phyloP scores from a whole-genome alignment of 1,140 invertebrate species.

The Brachionus rotundiformis region DNA sequence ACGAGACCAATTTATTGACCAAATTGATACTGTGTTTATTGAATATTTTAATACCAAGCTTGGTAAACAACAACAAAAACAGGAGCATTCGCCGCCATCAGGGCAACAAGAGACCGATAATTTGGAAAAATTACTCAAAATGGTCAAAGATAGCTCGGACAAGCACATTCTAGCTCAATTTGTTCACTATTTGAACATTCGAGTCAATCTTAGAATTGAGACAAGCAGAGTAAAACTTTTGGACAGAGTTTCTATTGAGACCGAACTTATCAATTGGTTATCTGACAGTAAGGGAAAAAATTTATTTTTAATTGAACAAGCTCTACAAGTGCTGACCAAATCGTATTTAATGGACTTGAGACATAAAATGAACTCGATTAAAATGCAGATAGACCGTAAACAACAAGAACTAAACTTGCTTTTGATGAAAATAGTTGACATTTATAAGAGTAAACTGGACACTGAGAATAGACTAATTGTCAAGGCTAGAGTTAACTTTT shows the following conservation, averaged over 20 bases:
- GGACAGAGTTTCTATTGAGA: not conserved
- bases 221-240: not conserved
- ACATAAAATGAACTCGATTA: not conserved
- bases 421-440: not conserved
- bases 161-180: not conserved
- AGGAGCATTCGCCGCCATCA: too few relatives aligned
- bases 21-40: not conserved
- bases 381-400: not conserved
- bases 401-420: not conserved
- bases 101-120: too few relatives aligned
- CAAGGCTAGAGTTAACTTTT: conserved; percentile 16
- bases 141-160: not conserved
- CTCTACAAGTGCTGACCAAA: not conserved
- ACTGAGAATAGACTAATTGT: not conserved
- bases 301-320: not conserved
- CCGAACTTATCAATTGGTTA: not conserved
- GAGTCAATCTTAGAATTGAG: not conserved
- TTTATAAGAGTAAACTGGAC: conserved; percentile 33
- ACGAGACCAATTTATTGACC: conserved; percentile 8
- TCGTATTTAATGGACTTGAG: not conserved
- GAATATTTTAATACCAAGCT: too few relatives aligned
- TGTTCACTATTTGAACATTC: conserved; percentile 8
- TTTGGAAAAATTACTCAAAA: not conserved
- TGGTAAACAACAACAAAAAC: too few relatives aligned
- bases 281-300: not conserved